phyloP scores from a whole-genome alignment of 2,113 vertebrate genomes.

The Zeus faber region DNA sequence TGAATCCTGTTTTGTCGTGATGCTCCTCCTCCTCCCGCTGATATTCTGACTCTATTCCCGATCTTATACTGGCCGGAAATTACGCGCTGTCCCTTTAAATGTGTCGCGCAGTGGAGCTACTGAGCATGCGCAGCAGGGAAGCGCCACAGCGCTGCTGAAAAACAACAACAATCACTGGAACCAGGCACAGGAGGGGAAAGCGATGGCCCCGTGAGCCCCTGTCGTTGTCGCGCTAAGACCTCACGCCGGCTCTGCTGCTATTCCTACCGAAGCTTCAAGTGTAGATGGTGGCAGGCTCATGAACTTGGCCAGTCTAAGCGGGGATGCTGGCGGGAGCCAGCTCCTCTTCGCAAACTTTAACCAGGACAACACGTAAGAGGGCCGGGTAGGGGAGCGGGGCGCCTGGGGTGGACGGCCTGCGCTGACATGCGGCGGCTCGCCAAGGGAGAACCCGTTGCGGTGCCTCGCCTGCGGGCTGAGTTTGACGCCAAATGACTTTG shows the following conservation, averaged over 20 bases:
- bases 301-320: slow-evolving; percentile 96
- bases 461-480: no score
- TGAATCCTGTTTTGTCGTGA: no score
- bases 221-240: neutral
- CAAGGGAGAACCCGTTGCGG: no score
- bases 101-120: neutral
- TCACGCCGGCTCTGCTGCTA: slow-evolving; percentile 28
- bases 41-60: no score
- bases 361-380: slow-evolving; percentile 97
- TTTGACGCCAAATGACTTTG: no score
- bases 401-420: neutral
- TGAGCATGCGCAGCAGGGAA: slow-evolving; percentile 61
- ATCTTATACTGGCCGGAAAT: no score
- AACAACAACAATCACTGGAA: slow-evolving; percentile 75
- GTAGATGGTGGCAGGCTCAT: slow-evolving; percentile 77
- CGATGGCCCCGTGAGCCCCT: slow-evolving; percentile 50
- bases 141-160: slow-evolving; percentile 53
- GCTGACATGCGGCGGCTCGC: slow-evolving; percentile 33
- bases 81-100: slow-evolving; percentile 52
- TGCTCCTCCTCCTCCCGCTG: no score
- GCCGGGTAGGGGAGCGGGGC: slow-evolving; percentile 45
- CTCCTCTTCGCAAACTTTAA: slow-evolving; percentile 99
- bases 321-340: slow-evolving; percentile 91
- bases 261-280: slow-evolving; percentile 44
- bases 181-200: slow-evolving; percentile 25